Evolutionary conservation across 1,140 invertebrate genomes (phyloP), one percentile per base, ranked within the genome.

Genomic region (Hyles euphorbiae): DNA sequence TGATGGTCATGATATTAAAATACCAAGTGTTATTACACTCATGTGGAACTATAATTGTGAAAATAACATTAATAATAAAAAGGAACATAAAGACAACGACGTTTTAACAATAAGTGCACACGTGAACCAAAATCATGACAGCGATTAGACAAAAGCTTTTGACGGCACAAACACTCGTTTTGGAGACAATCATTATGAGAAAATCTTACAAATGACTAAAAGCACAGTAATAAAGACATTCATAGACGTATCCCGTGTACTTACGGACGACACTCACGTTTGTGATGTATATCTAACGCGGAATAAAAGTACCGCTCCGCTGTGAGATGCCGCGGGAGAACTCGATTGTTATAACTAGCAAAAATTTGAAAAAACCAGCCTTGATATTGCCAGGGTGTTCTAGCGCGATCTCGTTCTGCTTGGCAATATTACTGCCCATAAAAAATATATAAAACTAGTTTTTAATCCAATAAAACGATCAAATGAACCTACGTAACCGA

Each of bases 121-220:
- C 74, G 72, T 80, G 70, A 68, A 70, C 68, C 65, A 60, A 60
- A 78, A 62, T 66, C 73, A 65, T 77, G 65, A 65, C 60, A 75
- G 72, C 81, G 80, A 85, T 87, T 85, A 86, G 75, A 88, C 81
- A 84, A 88, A 86, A 64, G 75, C 76, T 83, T 76, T 81, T 87
- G 83, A 83, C 81, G 81, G 79, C 79, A 64, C 69, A 76, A 67
- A 74, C 78, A 76, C 83, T 88, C 85, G 83, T 88, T 88, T 87
- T 83, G 72, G 80, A 61, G 76, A 78, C 81, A 88, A 88, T 88
- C 85, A 88, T 88, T 88, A 88, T 88, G 85, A 88, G 85, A 88
- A 88, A 88, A 88, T 88, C 85, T 88, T 80, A 79, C 74, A 88
- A 88, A 88, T 86, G 85, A 87, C 85, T 85, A 79, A 83, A 83